These are phyloP conservation scores for Lasioglossum vierecki DNA, from an alignment of 2,888 invertebrate species.

Conservation along the genomic window DNA sequence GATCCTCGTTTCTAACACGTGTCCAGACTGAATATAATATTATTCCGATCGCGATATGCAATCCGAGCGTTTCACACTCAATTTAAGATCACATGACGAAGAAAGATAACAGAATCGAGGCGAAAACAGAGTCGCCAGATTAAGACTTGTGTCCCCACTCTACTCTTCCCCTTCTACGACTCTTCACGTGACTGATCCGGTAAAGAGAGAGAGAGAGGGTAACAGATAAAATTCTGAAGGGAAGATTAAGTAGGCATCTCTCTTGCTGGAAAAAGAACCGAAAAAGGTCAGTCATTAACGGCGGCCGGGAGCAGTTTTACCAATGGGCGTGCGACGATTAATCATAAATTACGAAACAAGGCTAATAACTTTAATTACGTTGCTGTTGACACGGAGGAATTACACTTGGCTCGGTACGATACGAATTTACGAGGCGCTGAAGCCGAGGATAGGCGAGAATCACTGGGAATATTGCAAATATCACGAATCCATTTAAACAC, in stretches of 20 bases:
- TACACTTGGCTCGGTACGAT: slow-evolving; percentile 46
- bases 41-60: not conserved
- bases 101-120: not conserved
- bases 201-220: too few species aligned
- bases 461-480: slow-evolving; percentile 33
- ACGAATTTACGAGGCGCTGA: slow-evolving; percentile 28
- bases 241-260: not conserved
- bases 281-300: not conserved
- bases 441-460: slow-evolving; percentile 2
- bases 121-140: not conserved
- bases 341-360: slow-evolving; percentile 60
- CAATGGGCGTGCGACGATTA: slow-evolving; percentile 46
- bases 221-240: too few species aligned
- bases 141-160: too few species aligned
- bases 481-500: not conserved
- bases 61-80: not conserved
- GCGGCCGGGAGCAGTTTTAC: not conserved
- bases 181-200: too few species aligned
- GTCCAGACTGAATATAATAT: not conserved
- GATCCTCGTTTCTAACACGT: not conserved
- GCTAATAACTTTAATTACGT: slow-evolving; percentile 68
- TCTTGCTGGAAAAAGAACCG: not conserved
- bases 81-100: not conserved
- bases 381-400: slow-evolving; percentile 45
- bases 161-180: too few species aligned